A percentile compares a stretch with the other conserved stretches of the same genome.
Conservation (phyloP, 1,140 invertebrate species). For the Myzus persicae region DNA sequence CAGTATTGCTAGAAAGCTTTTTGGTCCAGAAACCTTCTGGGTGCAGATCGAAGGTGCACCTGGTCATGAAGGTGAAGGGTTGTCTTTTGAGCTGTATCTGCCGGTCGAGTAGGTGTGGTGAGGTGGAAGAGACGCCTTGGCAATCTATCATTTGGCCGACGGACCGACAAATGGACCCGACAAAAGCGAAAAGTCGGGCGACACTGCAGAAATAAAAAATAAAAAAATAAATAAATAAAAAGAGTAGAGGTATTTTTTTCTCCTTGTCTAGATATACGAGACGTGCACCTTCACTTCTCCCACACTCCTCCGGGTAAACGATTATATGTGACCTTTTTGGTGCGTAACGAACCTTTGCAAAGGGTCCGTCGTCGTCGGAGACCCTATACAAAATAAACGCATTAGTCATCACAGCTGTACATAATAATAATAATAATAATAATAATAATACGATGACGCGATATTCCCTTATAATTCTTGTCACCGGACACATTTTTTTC, state of each 20-base stretch:
- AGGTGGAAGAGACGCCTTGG: background rate
- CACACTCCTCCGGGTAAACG: background rate
- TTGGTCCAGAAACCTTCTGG: background rate
- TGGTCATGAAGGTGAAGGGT: background rate
- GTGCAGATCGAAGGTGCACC: background rate
- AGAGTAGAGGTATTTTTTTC: background rate
- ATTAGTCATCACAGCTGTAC: constrained; percentile 37
- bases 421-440: constrained; percentile 28
- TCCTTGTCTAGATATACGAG: background rate
- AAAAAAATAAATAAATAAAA: constrained; percentile 37
- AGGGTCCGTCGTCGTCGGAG: background rate
- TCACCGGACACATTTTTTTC: constrained; percentile 29
- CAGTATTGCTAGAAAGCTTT: background rate
- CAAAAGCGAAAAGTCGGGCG: constrained; percentile 34
- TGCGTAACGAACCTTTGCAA: constrained; percentile 48
- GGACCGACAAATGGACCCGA: constrained; percentile 53
- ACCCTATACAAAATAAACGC: constrained; percentile 53
- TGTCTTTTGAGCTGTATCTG: constrained; percentile 44
- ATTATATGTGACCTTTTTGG: constrained; percentile 51
- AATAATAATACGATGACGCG: background rate
- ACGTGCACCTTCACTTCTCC: background rate
- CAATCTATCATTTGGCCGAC: constrained; percentile 51
- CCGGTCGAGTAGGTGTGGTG: background rate
- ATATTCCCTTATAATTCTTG: constrained; percentile 32
- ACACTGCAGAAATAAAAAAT: background rate